These are phyloP conservation scores for Gadus chalcogrammus DNA, from an alignment of 2,113 vertebrate species.

Conservation along the genomic window DNA sequence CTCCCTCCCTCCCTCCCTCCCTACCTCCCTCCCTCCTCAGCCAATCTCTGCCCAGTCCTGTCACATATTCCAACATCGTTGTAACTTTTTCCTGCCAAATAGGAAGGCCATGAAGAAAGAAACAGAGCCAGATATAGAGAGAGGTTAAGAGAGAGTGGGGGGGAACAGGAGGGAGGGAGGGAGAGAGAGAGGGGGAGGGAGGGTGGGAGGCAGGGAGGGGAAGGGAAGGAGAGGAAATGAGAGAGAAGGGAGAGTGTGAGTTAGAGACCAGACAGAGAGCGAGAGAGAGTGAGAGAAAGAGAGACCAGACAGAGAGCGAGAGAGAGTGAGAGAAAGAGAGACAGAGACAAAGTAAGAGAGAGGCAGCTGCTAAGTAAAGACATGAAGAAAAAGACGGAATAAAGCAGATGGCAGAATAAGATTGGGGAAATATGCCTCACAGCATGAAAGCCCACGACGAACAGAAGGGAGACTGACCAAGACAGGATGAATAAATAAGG, in stretches of 20 bases:
- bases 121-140: background rate
- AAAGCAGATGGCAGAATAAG: no score
- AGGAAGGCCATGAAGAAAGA: background rate
- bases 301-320: background rate
- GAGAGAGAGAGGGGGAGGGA: background rate
- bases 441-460: no score
- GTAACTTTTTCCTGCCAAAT: no score
- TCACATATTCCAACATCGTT: no score
- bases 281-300: background rate
- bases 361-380: background rate
- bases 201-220: background rate
- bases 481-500: no score
- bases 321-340: background rate
- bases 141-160: background rate
- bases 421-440: no score
- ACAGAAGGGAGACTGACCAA: no score
- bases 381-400: no score
- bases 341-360: background rate
- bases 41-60: no score
- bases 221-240: background rate
- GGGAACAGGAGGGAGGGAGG: background rate
- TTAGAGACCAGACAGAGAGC: background rate
- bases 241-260: background rate
- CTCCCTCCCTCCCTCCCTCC: slow-evolving; percentile 20
- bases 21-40: slow-evolving; percentile 32